phyloP scores from a whole-genome alignment of 1,140 invertebrate species.

The Papilio helenus region DNA sequence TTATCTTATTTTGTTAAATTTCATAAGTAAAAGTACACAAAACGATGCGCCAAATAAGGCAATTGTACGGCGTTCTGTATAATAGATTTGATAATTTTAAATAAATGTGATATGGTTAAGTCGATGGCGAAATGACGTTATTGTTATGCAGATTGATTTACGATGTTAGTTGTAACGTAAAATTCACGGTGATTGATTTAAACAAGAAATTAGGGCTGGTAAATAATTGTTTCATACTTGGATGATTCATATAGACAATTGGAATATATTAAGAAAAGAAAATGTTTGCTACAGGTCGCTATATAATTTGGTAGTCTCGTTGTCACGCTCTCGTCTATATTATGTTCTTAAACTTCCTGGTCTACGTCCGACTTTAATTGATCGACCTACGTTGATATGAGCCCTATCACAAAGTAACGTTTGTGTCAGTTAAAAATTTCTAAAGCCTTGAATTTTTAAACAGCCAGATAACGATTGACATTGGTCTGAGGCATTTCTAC shows the following conservation, averaged over 20 bases:
- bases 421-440: not conserved
- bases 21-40: not conserved
- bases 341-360: not conserved
- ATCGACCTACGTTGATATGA: not conserved
- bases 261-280: no score
- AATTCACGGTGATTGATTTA: no score
- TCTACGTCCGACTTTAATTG: slow-evolving; percentile 1
- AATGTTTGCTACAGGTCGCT: not conserved
- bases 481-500: slow-evolving; percentile 10
- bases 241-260: no score
- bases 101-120: no score
- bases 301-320: not conserved
- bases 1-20: slow-evolving; percentile 16
- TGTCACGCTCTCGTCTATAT: not conserved
- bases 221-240: no score
- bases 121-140: no score
- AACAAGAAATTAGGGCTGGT: no score
- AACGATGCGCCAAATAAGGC: not conserved
- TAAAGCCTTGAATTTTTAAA: slow-evolving; percentile 6
- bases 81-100: not conserved
- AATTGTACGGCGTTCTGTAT: not conserved
- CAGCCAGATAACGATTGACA: slow-evolving; percentile 12
- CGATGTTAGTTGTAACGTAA: no score
- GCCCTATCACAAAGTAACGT: not conserved
- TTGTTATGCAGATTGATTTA: no score